phyloP scores from a whole-genome alignment of 37 sponge, comb jelly and placozoan genomes.

The Theonella swinhoei region DNA sequence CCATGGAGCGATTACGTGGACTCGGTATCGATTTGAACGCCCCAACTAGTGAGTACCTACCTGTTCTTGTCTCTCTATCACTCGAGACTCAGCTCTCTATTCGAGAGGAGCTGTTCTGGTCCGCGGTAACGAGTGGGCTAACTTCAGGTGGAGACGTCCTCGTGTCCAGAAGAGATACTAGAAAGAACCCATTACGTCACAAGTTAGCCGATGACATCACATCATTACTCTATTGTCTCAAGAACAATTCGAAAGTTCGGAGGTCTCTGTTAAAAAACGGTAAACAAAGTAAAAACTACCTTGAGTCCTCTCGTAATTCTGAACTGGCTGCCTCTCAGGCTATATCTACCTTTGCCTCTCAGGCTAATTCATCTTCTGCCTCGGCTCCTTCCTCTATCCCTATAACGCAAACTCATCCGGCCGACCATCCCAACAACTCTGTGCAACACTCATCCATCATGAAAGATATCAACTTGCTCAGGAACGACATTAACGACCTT shows the following conservation, averaged over 20 bases:
- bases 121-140: not conserved
- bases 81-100: not conserved
- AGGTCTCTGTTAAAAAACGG: not conserved
- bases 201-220: not conserved
- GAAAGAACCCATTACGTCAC: not conserved
- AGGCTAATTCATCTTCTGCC: not conserved
- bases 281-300: not conserved
- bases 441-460: not conserved
- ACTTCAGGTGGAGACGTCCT: not conserved
- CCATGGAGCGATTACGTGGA: too few relatives aligned
- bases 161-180: not conserved
- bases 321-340: not conserved
- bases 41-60: too few relatives aligned
- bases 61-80: not conserved
- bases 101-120: not conserved
- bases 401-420: too few relatives aligned
- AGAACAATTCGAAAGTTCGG: not conserved
- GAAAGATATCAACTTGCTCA: not conserved
- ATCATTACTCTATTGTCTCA: not conserved
- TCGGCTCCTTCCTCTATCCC: not conserved
- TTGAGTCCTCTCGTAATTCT: not conserved
- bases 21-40: too few relatives aligned
- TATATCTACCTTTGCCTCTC: too few relatives aligned
- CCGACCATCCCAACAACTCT: not conserved
- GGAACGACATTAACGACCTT: not conserved